These are phyloP conservation scores for Drosophila nigricruria DNA, from an alignment of 2,888 invertebrate species.

Conservation along the genomic window DNA sequence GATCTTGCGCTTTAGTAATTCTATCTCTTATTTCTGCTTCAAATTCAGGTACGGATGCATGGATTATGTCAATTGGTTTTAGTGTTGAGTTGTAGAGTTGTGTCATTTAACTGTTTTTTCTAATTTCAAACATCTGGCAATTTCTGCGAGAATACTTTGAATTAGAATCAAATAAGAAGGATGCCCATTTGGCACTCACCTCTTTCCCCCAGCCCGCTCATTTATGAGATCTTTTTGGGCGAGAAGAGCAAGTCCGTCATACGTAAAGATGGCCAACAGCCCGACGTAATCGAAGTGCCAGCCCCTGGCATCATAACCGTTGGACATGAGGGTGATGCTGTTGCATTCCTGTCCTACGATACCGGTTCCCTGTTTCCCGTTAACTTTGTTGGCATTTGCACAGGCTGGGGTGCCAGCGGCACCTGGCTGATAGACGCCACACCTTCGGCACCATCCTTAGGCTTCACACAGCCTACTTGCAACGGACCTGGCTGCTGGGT, in stretches of 20 bases:
- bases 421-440: constrained; percentile 90
- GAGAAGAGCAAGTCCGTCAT: constrained; percentile 93
- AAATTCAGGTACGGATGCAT: too few relatives aligned
- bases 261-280: constrained; percentile 91
- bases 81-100: too few relatives aligned
- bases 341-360: constrained; percentile 90
- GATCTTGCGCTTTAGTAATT: too few relatives aligned
- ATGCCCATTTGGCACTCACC: constrained; percentile 94
- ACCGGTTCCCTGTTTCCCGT: constrained; percentile 91
- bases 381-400: constrained; percentile 92
- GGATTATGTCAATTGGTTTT: too few relatives aligned
- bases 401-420: constrained; percentile 94
- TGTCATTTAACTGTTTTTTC: too few relatives aligned
- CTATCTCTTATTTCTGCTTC: too few relatives aligned
- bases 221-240: constrained; percentile 95
- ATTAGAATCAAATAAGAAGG: too few relatives aligned
- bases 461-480: constrained; percentile 76
- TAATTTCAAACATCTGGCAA: too few relatives aligned
- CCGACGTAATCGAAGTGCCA: constrained; percentile 89
- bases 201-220: constrained; percentile 90
- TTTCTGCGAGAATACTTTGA: too few relatives aligned
- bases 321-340: constrained; percentile 90
- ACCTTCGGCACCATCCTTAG: constrained; percentile 63
- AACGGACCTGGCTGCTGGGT: constrained; percentile 87
- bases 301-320: constrained; percentile 91